These are phyloP conservation scores for Sminthurinus signatus DNA, from an alignment of 1,140 invertebrate species.

Conservation along the genomic window DNA sequence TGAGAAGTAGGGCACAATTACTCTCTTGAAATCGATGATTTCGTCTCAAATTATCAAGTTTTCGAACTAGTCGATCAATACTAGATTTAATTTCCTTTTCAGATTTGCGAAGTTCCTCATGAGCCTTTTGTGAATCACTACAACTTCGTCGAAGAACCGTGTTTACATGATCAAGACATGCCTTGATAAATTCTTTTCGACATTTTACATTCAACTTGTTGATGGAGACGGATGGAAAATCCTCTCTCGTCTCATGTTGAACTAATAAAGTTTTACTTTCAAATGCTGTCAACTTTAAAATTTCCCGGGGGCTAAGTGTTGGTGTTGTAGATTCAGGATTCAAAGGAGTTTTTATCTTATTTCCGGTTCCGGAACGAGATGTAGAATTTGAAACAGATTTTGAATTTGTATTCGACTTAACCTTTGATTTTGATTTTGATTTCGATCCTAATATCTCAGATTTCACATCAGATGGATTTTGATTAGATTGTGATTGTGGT, in stretches of 20 bases:
- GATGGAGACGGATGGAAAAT: neutral
- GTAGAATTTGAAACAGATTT: no score
- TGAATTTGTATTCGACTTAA: no score
- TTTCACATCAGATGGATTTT: no score
- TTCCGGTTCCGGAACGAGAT: no score
- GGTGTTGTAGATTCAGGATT: no score
- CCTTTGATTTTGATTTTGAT: no score
- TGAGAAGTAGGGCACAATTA: neutral
- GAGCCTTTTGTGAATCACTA: neutral
- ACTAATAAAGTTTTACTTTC: neutral
- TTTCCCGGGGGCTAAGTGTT: no score
- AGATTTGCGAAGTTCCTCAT: neutral
- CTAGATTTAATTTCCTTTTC: neutral
- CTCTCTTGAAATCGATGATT: neutral
- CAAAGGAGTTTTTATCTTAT: no score
- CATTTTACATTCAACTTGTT: constrained; percentile 4
- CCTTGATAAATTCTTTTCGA: constrained; percentile 5
- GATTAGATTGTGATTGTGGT: no score
- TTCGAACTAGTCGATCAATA: neutral
- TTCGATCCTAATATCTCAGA: no score
- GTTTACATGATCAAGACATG: neutral
- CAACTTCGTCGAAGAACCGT: neutral
- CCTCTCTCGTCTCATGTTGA: neutral
- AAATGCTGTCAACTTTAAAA: neutral
- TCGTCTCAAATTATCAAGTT: neutral